Evolutionary conservation across 92 coral and sea anemone genomes (phyloP).

Genomic region (Heteractis magnifica): DNA sequence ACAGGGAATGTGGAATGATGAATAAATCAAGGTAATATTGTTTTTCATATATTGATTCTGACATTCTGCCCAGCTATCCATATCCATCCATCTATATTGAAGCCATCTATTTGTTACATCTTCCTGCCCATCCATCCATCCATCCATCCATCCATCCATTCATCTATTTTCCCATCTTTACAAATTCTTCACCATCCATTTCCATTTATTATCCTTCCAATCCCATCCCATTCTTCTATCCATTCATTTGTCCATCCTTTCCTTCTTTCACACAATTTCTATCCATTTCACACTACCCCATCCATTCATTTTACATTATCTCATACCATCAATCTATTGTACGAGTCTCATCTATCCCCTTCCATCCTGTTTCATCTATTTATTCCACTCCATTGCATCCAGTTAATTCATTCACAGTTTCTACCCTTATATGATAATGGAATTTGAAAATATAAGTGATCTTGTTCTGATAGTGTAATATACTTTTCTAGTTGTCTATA

Average conservation of each 20-base stretch:
- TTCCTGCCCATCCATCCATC: not conserved
- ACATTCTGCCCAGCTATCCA: not conserved
- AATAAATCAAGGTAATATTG: slow-evolving; percentile 27
- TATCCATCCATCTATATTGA: not conserved
- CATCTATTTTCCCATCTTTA: not conserved
- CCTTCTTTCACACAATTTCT: no score
- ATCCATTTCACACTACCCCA: not conserved
- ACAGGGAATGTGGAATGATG: slow-evolving; percentile 74
- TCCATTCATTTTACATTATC: not conserved
- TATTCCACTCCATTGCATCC: no score
- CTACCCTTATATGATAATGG: no score
- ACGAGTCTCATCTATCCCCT: no score
- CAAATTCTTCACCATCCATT: not conserved
- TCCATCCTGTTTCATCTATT: not conserved
- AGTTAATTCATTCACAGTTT: no score
- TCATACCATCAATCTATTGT: not conserved
- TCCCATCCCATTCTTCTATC: not conserved
- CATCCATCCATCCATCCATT: not conserved
- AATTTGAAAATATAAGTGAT: no score
- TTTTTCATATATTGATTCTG: not conserved
- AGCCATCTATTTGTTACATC: not conserved
- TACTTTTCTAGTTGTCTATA: slow-evolving; percentile 20
- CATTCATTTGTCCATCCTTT: not conserved
- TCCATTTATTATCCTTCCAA: not conserved
- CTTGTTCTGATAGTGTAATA: no score